These are phyloP conservation scores for Chelon auratus DNA, from an alignment of 2,797 vertebrate genomes.

Conservation along the genomic window DNA sequence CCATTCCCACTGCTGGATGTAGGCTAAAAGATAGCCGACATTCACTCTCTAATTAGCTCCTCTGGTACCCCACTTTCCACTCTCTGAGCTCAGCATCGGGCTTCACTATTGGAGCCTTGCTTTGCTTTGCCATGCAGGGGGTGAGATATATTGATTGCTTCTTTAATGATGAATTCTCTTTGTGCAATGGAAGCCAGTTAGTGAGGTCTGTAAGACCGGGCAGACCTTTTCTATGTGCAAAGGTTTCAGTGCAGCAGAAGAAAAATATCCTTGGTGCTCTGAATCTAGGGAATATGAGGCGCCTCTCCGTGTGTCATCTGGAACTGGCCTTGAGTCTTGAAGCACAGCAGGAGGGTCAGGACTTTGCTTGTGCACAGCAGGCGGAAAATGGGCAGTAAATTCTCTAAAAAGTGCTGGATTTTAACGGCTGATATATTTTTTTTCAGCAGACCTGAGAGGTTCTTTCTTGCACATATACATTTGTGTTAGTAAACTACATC, in stretches of 20 bases:
- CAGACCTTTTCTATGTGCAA: conserved; percentile 54
- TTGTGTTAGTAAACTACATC: conserved; percentile 2
- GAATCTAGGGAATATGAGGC: conserved; percentile 34
- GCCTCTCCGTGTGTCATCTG: conserved; percentile 26
- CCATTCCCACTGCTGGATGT: conserved; percentile 76
- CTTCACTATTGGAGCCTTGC: conserved; percentile 54
- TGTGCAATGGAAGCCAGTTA: conserved; percentile 73
- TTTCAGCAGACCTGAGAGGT: background rate
- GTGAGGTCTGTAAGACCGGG: conserved; percentile 52
- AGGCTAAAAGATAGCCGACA: conserved; percentile 76
- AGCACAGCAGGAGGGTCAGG: conserved; percentile 46
- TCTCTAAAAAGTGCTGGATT: conserved; percentile 20
- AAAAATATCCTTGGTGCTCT: conserved; percentile 54
- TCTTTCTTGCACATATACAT: background rate
- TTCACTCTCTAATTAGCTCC: conserved; percentile 80
- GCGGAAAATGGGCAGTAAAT: conserved; percentile 11
- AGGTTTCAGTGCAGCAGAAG: conserved; percentile 47
- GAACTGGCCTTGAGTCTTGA: conserved; percentile 47
- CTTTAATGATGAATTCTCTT: conserved; percentile 87
- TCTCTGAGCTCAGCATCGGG: conserved; percentile 59
- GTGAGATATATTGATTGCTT: conserved; percentile 78
- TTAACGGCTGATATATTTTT: background rate
- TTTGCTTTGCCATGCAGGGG: conserved; percentile 66
- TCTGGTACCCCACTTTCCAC: conserved; percentile 68
- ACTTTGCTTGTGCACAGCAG: conserved; percentile 44